Base-by-base conservation (phyloP, 2,888 invertebrate species). In the Hemaris fuciformis region DNA sequence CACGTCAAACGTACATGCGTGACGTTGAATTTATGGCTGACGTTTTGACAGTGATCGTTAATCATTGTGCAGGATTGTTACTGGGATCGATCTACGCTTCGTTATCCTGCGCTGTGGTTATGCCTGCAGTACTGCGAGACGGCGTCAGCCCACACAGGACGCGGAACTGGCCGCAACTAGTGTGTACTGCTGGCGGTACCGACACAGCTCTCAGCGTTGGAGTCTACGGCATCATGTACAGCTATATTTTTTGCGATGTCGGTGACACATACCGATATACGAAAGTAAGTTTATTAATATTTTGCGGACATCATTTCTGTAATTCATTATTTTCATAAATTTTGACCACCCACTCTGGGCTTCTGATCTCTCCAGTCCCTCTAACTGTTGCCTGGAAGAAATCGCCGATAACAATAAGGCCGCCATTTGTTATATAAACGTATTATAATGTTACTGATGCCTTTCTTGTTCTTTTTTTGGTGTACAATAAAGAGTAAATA, bases 181-280 rank as follows among this genome's bases (percentile, higher is more conserved):
- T 91, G 4, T 84, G 85, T 67, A 90, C 89, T 0, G 83, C 91
- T 0, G 88, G 89, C 0, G 91, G 91, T 7, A 73, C 79, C 1
- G 92, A 91, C 69, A 89, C 90, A 0, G 84, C 87, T 0, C 84
- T 91, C 42, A 91, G 91, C 66, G 91, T 91, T 15, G 91, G 89
- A 15, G 78, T 88, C n/a, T 91, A 82, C 63, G 91, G 91, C 5
- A 73, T 89, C 31, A 73, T 90, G 18, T 81, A 76, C 67, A 87
- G 81, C 68, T 88, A 80, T 57, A 82, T 89, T 64, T 87, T 88
- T 68, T 72, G 79, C 60, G 79, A 86, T 13, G 77, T 78, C 0
- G 70, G 77, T 59, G 83, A 87, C 10, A 67, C 71, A 0, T 89
- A 88, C 65, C 78, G 81, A n/a, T 88, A 85, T 64, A 65, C 77